These are phyloP conservation scores for Penaeus chinensis DNA, from an alignment of 1,140 invertebrate species.

Conservation along the genomic window DNA sequence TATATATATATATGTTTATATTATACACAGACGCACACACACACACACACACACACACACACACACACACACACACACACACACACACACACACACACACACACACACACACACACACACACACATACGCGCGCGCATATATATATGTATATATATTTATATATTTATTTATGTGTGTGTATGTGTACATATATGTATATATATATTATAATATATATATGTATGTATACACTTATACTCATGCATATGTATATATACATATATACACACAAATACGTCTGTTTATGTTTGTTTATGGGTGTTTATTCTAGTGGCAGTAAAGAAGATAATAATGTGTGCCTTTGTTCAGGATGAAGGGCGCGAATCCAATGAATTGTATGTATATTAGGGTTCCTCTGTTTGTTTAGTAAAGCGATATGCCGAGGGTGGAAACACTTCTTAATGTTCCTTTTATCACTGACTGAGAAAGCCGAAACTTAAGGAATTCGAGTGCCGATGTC, in stretches of 20 bases:
- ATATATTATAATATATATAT: not conserved
- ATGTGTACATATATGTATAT: not conserved
- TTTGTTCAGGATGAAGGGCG: constrained; percentile 18
- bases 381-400: constrained; percentile 33
- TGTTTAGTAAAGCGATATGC: constrained; percentile 28
- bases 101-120: too few relatives aligned
- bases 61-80: too few relatives aligned
- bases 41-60: too few relatives aligned
- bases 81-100: too few relatives aligned
- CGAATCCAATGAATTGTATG: constrained; percentile 19
- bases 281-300: constrained; percentile 47
- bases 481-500: too few relatives aligned
- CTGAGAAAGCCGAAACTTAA: too few relatives aligned
- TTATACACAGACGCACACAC: too few relatives aligned
- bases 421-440: not conserved
- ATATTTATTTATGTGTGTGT: not conserved
- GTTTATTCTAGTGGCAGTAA: constrained; percentile 22
- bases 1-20: too few relatives aligned
- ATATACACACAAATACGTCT: constrained; percentile 13
- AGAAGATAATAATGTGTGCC: constrained; percentile 27
- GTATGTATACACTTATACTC: not conserved
- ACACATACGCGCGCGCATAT: not conserved
- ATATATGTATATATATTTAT: not conserved
- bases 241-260: not conserved
- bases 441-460: too few relatives aligned